These are phyloP conservation scores for Gasterosteus nipponicus DNA, from an alignment of 2,113 vertebrate species.

Conservation along the genomic window DNA sequence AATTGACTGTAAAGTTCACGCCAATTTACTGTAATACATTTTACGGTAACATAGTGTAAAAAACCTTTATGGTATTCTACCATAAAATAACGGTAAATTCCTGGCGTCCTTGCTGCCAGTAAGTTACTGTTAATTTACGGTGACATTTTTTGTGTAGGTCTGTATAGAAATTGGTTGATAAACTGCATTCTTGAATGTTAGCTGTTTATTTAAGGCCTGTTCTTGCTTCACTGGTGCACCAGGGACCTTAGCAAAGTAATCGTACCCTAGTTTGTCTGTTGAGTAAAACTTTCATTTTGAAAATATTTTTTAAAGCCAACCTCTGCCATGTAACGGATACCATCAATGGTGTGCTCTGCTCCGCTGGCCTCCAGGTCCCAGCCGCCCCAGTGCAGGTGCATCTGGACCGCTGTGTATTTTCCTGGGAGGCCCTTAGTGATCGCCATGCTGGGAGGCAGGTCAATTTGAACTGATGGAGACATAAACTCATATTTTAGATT, in stretches of 20 bases:
- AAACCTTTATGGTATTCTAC: no score
- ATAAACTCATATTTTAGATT: not conserved
- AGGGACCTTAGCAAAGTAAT: not conserved
- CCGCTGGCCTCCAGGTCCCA: conserved; percentile 85
- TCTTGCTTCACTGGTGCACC: not conserved
- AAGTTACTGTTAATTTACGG: no score
- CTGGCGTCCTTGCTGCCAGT: no score
- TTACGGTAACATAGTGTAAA: no score
- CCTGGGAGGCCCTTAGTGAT: conserved; percentile 80
- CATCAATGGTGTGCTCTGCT: conserved; percentile 91
- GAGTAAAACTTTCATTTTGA: not conserved
- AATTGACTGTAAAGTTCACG: no score
- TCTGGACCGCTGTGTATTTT: conserved; percentile 84
- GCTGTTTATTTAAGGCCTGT: no score
- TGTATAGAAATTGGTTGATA: not conserved
- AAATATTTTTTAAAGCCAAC: conserved; percentile 65
- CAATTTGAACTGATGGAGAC: conserved; percentile 85
- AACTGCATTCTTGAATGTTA: not conserved
- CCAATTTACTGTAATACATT: no score
- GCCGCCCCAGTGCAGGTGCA: conserved; percentile 96
- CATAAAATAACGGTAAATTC: no score
- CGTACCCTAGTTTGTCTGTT: not conserved
- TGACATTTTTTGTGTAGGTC: not conserved
- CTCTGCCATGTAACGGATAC: conserved; percentile 88
- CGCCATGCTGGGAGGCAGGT: conserved; percentile 84